Percentiles rank a stretch among this genome's conserved stretches.
phyloP scores from a whole-genome alignment of 2,888 invertebrate genomes.

The Protula sp. region DNA sequence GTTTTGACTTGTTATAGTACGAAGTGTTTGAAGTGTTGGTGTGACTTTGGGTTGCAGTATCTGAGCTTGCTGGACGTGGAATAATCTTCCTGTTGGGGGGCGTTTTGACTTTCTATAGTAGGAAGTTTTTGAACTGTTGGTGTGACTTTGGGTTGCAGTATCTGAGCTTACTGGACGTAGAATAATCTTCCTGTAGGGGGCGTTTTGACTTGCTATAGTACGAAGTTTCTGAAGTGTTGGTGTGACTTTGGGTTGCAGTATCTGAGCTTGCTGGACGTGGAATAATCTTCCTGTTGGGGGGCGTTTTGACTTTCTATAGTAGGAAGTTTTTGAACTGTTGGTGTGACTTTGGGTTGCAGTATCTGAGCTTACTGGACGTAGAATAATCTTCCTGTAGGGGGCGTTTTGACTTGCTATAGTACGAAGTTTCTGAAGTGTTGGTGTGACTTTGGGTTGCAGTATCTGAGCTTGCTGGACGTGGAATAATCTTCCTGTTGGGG shows the following conservation, averaged over 20 bases:
- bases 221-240: too few relatives aligned
- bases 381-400: slow-evolving; percentile 49
- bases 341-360: too few relatives aligned
- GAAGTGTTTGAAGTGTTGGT: too few relatives aligned
- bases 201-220: too few relatives aligned
- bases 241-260: slow-evolving; percentile 43
- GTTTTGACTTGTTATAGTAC: too few relatives aligned
- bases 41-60: slow-evolving; percentile 42
- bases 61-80: slow-evolving; percentile 48
- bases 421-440: too few relatives aligned
- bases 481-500: slow-evolving; percentile 49
- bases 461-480: slow-evolving; percentile 49
- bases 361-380: slow-evolving; percentile 49
- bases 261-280: slow-evolving; percentile 48
- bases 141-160: slow-evolving; percentile 43
- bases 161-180: slow-evolving; percentile 48
- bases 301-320: too few relatives aligned
- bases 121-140: too few relatives aligned
- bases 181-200: slow-evolving; percentile 49
- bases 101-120: too few relatives aligned
- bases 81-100: slow-evolving; percentile 48
- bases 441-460: slow-evolving; percentile 39
- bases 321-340: too few relatives aligned
- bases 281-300: slow-evolving; percentile 49
- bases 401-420: too few relatives aligned